Conservation (phyloP, 1,140 invertebrate species). For the Dendroctonus valens region DNA sequence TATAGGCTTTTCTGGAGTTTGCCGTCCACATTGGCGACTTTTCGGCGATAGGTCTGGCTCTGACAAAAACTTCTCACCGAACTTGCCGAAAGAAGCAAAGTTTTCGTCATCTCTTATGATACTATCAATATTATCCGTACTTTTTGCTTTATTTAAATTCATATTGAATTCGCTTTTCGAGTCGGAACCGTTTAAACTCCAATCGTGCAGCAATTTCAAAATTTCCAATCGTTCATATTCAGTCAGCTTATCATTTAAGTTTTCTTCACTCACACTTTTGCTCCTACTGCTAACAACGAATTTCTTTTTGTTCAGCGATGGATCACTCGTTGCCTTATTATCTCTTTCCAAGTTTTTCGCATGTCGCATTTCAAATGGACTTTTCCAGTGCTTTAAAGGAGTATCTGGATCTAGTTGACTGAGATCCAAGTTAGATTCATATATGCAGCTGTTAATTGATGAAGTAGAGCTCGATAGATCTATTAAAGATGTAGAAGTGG, state of each 20-base stretch:
- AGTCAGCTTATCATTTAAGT: conserved; percentile 47
- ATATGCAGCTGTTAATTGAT: conserved; percentile 47
- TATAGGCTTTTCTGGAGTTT: conserved; percentile 20
- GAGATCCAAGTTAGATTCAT: conserved; percentile 48
- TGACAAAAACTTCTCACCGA: conserved; percentile 39
- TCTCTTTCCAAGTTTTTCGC: conserved; percentile 58
- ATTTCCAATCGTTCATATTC: conserved; percentile 54
- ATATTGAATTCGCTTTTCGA: conserved; percentile 44
- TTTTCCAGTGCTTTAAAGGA: conserved; percentile 52
- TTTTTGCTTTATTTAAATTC: conserved; percentile 30
- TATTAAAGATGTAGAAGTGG: conserved; percentile 44
- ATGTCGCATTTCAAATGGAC: conserved; percentile 56
- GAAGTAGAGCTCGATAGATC: conserved; percentile 49
- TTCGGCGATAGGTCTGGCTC: conserved; percentile 45
- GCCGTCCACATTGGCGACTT: conserved; percentile 12
- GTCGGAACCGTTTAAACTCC: conserved; percentile 52
- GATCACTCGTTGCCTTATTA: conserved; percentile 42
- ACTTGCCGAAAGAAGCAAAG: conserved; percentile 28
- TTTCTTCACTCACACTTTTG: conserved; percentile 44
- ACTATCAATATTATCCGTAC: conserved; percentile 30
- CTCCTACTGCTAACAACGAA: conserved; percentile 35
- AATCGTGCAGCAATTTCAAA: conserved; percentile 57
- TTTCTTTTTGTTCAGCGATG: conserved; percentile 36
- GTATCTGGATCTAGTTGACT: conserved; percentile 48
- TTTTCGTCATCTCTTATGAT: conserved; percentile 18